These are phyloP conservation scores for Anthopleura sola DNA, from an alignment of 64 coral and sea anemone genomes.

Conservation along the genomic window DNA sequence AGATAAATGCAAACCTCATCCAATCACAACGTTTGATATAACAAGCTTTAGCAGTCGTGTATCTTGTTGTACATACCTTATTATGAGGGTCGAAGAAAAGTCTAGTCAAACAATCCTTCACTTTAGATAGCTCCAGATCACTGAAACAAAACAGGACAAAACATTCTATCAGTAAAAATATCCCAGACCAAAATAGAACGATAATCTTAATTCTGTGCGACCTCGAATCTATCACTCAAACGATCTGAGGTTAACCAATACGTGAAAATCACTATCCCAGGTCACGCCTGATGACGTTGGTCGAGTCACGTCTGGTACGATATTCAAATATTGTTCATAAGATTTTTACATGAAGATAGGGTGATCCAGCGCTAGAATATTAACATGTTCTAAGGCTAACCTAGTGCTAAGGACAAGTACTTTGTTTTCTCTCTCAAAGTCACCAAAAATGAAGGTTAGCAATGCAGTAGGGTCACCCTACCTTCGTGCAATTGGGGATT, in stretches of 20 bases:
- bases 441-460: too few species aligned
- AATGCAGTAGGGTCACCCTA: too few species aligned
- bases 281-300: background rate
- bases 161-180: background rate
- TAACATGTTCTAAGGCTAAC: too few species aligned
- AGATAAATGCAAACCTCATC: too few species aligned
- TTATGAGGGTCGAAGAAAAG: conserved; percentile 95
- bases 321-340: background rate
- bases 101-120: conserved; percentile 89
- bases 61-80: conserved; percentile 60
- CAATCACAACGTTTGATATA: too few species aligned
- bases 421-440: too few species aligned
- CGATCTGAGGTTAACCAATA: background rate
- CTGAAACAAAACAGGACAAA: background rate
- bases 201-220: background rate
- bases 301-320: background rate
- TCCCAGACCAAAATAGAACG: background rate
- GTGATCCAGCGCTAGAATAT: too few species aligned
- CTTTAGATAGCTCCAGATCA: conserved; percentile 65
- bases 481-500: too few species aligned
- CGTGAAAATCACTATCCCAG: background rate
- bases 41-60: too few species aligned
- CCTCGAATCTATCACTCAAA: background rate
- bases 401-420: too few species aligned
- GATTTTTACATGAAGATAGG: too few species aligned